These are phyloP conservation scores for Tiliacea citrago DNA, from an alignment of 2,888 invertebrate genomes.

Conservation along the genomic window DNA sequence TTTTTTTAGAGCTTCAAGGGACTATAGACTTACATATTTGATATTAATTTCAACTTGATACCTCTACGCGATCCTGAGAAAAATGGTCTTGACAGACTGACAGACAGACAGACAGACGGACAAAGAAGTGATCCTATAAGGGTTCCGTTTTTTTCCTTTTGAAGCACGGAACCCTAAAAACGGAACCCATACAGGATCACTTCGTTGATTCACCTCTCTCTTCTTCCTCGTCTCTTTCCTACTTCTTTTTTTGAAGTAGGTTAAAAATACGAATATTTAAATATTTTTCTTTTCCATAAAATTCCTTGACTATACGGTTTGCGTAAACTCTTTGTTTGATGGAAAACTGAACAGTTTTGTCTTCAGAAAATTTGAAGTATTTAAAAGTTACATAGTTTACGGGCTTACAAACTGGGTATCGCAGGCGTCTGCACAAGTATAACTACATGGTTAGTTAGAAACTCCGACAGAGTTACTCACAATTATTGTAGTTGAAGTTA, in stretches of 20 bases:
- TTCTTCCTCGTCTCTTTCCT: too few relatives aligned
- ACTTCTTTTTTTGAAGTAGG: neutral
- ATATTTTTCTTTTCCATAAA: conserved; percentile 3
- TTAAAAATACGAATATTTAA: neutral
- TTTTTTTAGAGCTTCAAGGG: too few relatives aligned
- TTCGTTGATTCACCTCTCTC: too few relatives aligned
- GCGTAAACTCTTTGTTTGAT: conserved; percentile 2
- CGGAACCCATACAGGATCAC: too few relatives aligned
- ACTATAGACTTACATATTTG: too few relatives aligned
- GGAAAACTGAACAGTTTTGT: conserved; percentile 16
- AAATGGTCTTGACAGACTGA: too few relatives aligned
- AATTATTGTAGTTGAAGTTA: conserved; percentile 22
- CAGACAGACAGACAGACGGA: too few relatives aligned
- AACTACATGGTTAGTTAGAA: conserved; percentile 25
- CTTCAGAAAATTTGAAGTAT: conserved; percentile 35
- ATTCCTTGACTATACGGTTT: conserved; percentile 5
- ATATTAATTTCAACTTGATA: too few relatives aligned
- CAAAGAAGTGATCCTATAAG: too few relatives aligned
- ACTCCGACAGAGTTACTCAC: conserved; percentile 16
- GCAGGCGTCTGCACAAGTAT: conserved; percentile 1
- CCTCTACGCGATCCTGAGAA: too few relatives aligned
- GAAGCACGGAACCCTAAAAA: too few relatives aligned
- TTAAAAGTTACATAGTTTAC: conserved; percentile 30
- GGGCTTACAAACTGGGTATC: conserved; percentile 21
- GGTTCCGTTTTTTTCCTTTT: too few relatives aligned